Base-by-base conservation (phyloP, 2,797 vertebrate genomes). In the Mallotus villosus region DNA sequence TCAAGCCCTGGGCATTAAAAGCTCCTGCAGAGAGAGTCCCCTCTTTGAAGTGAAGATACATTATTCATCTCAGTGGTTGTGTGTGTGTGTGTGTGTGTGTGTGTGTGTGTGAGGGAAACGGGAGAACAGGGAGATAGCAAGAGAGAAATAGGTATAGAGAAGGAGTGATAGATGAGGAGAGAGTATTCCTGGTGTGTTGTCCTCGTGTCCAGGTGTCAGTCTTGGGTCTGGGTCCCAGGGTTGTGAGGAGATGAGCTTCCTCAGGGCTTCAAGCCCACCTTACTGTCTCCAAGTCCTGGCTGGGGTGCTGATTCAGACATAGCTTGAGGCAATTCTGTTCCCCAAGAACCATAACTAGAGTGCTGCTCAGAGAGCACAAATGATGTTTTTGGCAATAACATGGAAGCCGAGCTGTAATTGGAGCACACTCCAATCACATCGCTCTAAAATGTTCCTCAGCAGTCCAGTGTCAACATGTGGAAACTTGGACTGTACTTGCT, bases 41-140 rank as follows among this genome's bases (percentile, higher is more conserved):
- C 51, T 62, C 82, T 88, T 86, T 89, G 84, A 89, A 86, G 83
- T 82, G 46, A 9, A 64, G 46, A 84, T 85, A 75, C 79, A 86
- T 88, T 85, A 88, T 86, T 86, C 79, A 79, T 79, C 58, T 64
- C 69, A 65, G 17, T 12, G 63, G 80, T 74, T 41, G 73, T 74
- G 73, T 64, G 55, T 76, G 67, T 65, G 53, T 70, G 49, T 79
- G 79, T 74, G 72, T 57, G 64, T 76, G 46, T 76, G 67, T 65
- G 53, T 70, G 49, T 79, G 79, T 74, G 72, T 57, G 64, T 76
- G 46, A 67, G 57, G 67, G 63, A 73, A 73, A 3, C 4, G 19
- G 69, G 69, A 69, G 61, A 67, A 64, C 2, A 29, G 24, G 14
- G 19, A 37, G 49, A 74, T 69, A 70, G 61, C 63, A 60, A 22